Base-by-base conservation (phyloP, 2,113 vertebrate genomes). In the Anser cygnoides region DNA sequence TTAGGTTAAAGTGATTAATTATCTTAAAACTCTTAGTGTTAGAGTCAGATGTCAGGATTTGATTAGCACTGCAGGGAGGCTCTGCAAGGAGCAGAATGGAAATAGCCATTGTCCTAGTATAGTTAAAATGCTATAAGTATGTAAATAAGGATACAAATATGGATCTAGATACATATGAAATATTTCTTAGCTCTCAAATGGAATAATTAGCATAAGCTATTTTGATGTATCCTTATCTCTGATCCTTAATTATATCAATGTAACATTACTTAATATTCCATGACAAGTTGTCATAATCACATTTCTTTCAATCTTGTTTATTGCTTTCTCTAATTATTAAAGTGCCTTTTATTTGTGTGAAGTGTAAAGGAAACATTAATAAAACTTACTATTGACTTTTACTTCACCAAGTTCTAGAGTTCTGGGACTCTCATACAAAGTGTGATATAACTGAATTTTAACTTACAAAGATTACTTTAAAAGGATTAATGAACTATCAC, bases 1-100 rank as follows among this genome's bases (percentile, higher is more conserved):
- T 96, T 91, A 96, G 95, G 96, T 96, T 96, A 96, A 96, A 97
- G 77, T 91, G 91, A 92, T 96, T 95, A 96, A 95, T 96, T 96
- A 93, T 93, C 91, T 96, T 95, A 96, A 95, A 96, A 94, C n/a
- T 95, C 92, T 93, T 84, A 84, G 44, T 52, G 76, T 63, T 92
- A 39, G 62, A 96, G 81, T 94, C 93, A 96, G 75, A 92, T 89
- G 87, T 90, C 94, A 95, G 61, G 88, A 82, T 93, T 92, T 96
- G 94, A 96, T 96, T 94, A 89, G 77, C 96, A 95, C 84, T 95
- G 92, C 90, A 90, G 82, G 92, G 93, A 95, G 94, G 79, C 44
- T 44, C 41, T 87, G 28, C 77, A 65, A 93, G 87, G 49, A 95
- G 83, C 35, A 93, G 95, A 92, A 95, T 94, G 95, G 54, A 97